A percentile compares a stretch with the other conserved stretches of the same genome.
These are phyloP conservation scores for Galagoides demidoff DNA, from an alignment of 2,797 vertebrate species.

Conservation along the genomic window DNA sequence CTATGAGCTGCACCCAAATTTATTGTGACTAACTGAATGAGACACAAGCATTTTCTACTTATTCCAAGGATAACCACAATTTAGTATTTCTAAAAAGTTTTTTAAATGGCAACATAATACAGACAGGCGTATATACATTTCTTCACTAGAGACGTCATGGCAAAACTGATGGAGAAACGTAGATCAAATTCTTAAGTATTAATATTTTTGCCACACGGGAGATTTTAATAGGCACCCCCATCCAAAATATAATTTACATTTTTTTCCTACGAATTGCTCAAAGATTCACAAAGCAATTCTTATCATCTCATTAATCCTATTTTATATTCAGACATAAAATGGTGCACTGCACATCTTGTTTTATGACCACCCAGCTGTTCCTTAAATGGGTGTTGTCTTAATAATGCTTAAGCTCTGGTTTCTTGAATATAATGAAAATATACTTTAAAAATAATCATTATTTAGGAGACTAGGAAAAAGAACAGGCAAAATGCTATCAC, in stretches of 20 bases:
- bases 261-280: conserved; percentile 28
- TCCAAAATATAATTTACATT: background rate
- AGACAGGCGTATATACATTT: background rate
- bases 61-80: background rate
- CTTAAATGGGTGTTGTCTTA: conserved; percentile 41
- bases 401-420: conserved; percentile 37
- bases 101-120: background rate
- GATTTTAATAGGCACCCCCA: background rate
- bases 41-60: background rate
- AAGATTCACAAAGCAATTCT: conserved; percentile 53
- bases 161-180: background rate
- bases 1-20: background rate
- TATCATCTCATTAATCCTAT: conserved; percentile 54
- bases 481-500: background rate
- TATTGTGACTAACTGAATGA: background rate
- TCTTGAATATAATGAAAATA: conserved; percentile 21
- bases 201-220: background rate
- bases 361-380: conserved; percentile 59
- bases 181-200: background rate
- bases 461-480: background rate
- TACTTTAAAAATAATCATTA: background rate
- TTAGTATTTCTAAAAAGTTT: background rate
- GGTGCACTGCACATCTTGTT: background rate
- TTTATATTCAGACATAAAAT: conserved; percentile 54
- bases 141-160: background rate